Evolutionary conservation across 2,113 vertebrate genomes (phyloP).

Genomic region (Geococcyx californianus): DNA sequence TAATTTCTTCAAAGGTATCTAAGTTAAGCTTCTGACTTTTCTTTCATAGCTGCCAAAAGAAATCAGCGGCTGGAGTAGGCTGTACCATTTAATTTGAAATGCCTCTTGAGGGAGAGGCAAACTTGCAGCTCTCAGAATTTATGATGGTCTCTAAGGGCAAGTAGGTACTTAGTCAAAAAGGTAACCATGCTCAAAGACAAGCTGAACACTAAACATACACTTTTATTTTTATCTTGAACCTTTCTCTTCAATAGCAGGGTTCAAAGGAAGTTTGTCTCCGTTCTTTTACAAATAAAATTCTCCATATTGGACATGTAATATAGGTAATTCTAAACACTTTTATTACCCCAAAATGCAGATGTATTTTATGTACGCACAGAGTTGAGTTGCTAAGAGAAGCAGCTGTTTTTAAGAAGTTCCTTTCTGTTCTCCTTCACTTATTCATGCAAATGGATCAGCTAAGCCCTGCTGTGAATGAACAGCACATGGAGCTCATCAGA

Average conservation of each 20-base stretch:
- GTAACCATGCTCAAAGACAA: not conserved
- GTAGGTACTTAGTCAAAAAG: not conserved
- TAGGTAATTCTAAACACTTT: not conserved
- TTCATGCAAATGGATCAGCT: not conserved
- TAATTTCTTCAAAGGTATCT: not conserved
- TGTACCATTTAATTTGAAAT: not conserved
- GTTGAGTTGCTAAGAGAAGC: not conserved
- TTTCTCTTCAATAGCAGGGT: not conserved
- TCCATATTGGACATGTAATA: not conserved
- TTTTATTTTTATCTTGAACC: not conserved
- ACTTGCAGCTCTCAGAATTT: not conserved
- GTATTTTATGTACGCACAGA: not conserved
- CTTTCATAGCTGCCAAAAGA: not conserved
- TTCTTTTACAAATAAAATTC: not conserved
- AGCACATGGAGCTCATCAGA: not conserved
- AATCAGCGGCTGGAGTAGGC: not conserved
- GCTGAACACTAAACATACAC: not conserved
- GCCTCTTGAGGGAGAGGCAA: not conserved
- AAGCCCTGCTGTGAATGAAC: not conserved
- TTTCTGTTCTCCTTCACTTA: not conserved
- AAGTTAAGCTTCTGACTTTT: constrained; percentile 3
- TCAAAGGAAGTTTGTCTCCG: not conserved
- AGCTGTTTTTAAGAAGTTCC: not conserved
- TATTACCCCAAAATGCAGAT: not conserved
- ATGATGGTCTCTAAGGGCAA: not conserved